Conservation (phyloP, 2,113 vertebrate species). For the Melierax canorus region DNA sequence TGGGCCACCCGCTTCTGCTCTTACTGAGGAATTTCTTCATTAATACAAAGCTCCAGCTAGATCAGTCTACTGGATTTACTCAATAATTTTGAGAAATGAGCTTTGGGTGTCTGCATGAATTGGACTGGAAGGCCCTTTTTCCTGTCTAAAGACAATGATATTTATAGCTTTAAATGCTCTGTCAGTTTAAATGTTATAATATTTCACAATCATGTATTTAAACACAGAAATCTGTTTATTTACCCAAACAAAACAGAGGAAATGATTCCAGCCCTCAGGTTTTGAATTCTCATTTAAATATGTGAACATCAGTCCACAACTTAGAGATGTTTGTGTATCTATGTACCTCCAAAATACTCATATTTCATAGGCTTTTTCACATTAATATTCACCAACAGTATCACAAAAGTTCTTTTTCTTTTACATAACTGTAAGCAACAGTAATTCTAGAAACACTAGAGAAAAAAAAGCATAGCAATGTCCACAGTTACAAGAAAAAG, state of each 20-base stretch:
- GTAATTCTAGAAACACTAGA: slow-evolving; percentile 87
- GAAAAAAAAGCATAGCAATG: slow-evolving; percentile 85
- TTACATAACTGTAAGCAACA: slow-evolving; percentile 83
- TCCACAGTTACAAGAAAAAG: slow-evolving; percentile 88
- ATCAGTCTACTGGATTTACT: neutral
- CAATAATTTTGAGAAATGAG: neutral
- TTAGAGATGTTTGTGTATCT: slow-evolving; percentile 79
- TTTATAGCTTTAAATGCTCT: neutral
- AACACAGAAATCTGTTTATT: slow-evolving; percentile 87
- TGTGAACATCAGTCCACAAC: slow-evolving; percentile 78
- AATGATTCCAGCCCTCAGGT: slow-evolving; percentile 81
- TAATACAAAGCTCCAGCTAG: neutral
- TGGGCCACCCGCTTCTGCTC: neutral
- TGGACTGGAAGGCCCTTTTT: neutral
- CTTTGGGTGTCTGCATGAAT: neutral
- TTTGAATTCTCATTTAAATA: slow-evolving; percentile 80
- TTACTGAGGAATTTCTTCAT: neutral
- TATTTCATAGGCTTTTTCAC: slow-evolving; percentile 86
- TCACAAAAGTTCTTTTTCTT: slow-evolving; percentile 83
- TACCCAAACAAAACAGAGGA: slow-evolving; percentile 84
- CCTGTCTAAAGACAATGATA: neutral
- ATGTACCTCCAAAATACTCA: slow-evolving; percentile 84
- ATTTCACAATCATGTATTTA: slow-evolving; percentile 71
- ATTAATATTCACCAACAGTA: slow-evolving; percentile 89
- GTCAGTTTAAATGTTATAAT: slow-evolving; percentile 18